phyloP scores from a whole-genome alignment of 2,113 vertebrate genomes.

The Amazona vittata region DNA sequence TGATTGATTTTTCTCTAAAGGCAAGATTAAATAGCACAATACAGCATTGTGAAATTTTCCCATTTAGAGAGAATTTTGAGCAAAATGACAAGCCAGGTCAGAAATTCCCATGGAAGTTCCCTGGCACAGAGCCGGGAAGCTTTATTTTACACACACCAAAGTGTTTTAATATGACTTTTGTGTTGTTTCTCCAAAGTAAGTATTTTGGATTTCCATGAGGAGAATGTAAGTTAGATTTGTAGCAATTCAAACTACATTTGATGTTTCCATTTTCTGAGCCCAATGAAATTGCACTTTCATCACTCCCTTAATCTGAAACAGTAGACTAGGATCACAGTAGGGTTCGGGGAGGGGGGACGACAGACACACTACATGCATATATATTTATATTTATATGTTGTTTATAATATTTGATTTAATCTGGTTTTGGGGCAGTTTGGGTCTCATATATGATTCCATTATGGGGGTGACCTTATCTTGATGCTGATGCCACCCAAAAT shows the following conservation, averaged over 20 bases:
- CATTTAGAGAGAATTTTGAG: not conserved
- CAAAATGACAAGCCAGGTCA: not conserved
- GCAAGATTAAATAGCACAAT: not conserved
- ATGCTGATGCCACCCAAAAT: not conserved
- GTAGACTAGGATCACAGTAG: not conserved
- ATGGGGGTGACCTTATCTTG: not conserved
- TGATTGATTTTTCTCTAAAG: slow-evolving; percentile 4
- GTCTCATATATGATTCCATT: not conserved
- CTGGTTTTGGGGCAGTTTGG: not conserved
- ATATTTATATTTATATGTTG: not conserved
- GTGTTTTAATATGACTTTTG: not conserved
- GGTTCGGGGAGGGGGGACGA: not conserved
- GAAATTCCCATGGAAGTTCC: not conserved
- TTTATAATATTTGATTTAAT: not conserved
- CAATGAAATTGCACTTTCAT: not conserved
- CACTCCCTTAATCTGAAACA: not conserved
- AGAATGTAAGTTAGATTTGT: not conserved
- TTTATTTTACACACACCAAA: not conserved
- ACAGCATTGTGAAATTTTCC: not conserved
- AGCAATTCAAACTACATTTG: not conserved
- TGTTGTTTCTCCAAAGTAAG: not conserved
- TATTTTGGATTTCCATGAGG: not conserved
- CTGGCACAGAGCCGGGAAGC: not conserved
- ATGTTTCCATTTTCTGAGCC: not conserved
- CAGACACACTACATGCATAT: not conserved